Base-by-base conservation (phyloP, 2,888 invertebrate species). In the Limnephilus lunatus region DNA sequence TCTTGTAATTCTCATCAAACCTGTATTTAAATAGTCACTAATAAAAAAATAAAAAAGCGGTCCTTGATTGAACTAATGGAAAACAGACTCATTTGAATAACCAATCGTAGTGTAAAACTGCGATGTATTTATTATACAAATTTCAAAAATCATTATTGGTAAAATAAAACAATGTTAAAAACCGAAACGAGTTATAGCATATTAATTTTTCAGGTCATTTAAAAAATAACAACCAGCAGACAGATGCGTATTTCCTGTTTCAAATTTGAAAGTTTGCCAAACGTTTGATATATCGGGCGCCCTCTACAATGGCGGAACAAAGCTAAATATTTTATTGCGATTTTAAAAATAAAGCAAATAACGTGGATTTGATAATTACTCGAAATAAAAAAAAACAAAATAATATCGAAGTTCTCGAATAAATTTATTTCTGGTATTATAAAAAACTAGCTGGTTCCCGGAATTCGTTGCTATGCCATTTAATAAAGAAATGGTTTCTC, bases 201-300 rank as follows among this genome's bases (percentile, higher is more conserved):
- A 68, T n/a, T 68, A 68, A 68, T 68, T 68, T 68, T 68, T 68
- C 25, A 68, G 68, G 19, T 83, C n/a, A 83, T 35, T 83, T 83
- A 35, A 83, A 83, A 83, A 32, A 83, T 83, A 39, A 32, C 32
- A 83, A 35, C 15, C 83, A 35, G 35, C n/a, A 9, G 68, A 68
- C 39, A 68, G 68, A 68, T 83, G 19, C 19, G 32, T 32, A 83
- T 83, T 83, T 83, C 83, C 83, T 83, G 83, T 83, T 35, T 19
- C 11, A 32, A 32, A 25, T 83, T 83, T 83, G 83, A 83, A 11
- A 83, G 35, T 11, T 31, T 83, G 83, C 83, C 83, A 83, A 83
- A 15, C 19, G 83, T 83, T 83, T 83, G 83, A 83, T 14, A 32
- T 83, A 31, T 32, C 19, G 19, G 83, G 83, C 25, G 32, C 35